These are phyloP conservation scores for Chromoteleia sp. DNA, from an alignment of 2,888 invertebrate species.

Conservation along the genomic window DNA sequence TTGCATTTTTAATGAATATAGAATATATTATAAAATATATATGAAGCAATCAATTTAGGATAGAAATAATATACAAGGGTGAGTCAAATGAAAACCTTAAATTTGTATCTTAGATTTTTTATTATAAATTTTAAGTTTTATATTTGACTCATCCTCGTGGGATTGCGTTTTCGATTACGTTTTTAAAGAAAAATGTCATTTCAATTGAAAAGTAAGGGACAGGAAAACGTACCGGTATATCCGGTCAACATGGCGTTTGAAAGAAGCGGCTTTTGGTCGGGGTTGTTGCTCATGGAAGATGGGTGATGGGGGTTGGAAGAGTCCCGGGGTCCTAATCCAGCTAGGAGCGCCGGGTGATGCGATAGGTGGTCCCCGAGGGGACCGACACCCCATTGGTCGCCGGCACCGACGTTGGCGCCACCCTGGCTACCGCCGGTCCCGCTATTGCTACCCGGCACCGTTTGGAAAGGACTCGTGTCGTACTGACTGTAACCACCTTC, in stretches of 20 bases:
- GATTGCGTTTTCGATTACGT: no score
- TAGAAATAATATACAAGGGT: no score
- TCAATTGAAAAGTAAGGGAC: no score
- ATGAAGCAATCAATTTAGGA: no score
- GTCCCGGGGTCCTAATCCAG: conserved; percentile 82
- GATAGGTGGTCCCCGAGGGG: conserved; percentile 85
- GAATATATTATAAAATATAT: no score
- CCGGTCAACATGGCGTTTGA: conserved; percentile 86
- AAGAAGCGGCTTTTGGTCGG: conserved; percentile 86
- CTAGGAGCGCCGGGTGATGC: conserved; percentile 85
- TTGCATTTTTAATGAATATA: no score
- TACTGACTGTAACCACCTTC: conserved; percentile 87
- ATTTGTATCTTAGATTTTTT: no score
- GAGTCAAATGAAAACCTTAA: no score
- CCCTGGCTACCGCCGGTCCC: conserved; percentile 81
- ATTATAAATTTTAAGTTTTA: no score
- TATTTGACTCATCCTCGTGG: no score
- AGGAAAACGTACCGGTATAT: conserved; percentile 83
- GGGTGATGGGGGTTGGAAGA: conserved; percentile 82
- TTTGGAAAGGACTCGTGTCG: conserved; percentile 90
- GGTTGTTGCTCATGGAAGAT: conserved; percentile 81
- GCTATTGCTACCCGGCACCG: conserved; percentile 88
- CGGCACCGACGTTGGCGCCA: conserved; percentile 86
- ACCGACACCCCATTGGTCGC: conserved; percentile 85
- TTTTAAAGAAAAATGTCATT: no score